Evolutionary conservation across 2,113 vertebrate species (phyloP).

Genomic region (Aptenodytes forsteri): DNA sequence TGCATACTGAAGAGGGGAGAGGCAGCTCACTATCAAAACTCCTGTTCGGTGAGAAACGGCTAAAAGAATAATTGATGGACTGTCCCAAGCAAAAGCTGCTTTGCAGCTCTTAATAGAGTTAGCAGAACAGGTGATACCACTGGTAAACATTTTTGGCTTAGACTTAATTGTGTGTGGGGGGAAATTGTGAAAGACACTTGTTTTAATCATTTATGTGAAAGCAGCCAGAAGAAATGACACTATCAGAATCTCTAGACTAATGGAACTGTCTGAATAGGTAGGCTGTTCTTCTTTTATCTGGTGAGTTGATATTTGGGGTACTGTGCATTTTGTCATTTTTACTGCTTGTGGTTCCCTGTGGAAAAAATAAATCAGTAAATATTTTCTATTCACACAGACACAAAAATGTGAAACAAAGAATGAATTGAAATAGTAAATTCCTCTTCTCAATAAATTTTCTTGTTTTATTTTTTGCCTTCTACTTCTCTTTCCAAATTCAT

Average conservation of each 20-base stretch:
- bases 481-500: background rate
- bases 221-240: background rate
- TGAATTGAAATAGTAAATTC: background rate
- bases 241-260: background rate
- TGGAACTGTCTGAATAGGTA: background rate
- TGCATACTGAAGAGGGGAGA: background rate
- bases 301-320: background rate
- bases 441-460: background rate
- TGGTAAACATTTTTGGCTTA: background rate
- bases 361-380: background rate
- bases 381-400: background rate
- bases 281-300: background rate
- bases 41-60: background rate
- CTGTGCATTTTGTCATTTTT: background rate
- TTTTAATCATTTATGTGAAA: background rate
- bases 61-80: background rate
- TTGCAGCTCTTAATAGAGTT: background rate
- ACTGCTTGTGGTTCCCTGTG: background rate
- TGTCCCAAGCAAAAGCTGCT: background rate
- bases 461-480: background rate
- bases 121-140: background rate
- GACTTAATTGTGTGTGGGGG: background rate
- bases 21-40: background rate
- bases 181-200: background rate
- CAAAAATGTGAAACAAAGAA: background rate